Percentiles rank a stretch among this genome's conserved stretches.
Conservation (phyloP, 2,888 invertebrate species). For the Drosophila conformis region DNA sequence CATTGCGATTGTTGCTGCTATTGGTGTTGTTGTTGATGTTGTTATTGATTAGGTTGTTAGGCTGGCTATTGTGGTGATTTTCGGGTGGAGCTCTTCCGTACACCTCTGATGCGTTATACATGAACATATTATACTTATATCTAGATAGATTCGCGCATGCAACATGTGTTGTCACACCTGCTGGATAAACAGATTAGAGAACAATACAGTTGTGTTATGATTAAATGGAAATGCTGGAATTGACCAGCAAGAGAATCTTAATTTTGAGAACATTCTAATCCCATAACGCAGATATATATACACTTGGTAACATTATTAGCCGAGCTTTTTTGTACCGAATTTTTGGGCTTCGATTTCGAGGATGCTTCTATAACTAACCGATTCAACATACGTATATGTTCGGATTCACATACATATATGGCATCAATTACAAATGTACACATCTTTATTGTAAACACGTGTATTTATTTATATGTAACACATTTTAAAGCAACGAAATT, state of each 20-base stretch:
- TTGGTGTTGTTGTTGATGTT: conserved; percentile 27
- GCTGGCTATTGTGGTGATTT: conserved; percentile 51
- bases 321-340: neutral
- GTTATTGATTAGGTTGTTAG: conserved; percentile 43
- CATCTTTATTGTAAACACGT: conserved; percentile 7
- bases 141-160: conserved; percentile 18
- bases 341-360: neutral
- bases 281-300: neutral
- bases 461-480: neutral
- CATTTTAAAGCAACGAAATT: neutral
- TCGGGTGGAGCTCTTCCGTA: conserved; percentile 44
- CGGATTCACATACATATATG: neutral
- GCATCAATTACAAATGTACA: neutral
- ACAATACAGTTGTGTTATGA: conserved; percentile 10
- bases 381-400: neutral
- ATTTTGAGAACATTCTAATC: neutral
- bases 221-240: neutral
- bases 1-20: conserved; percentile 31
- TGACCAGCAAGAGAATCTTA: neutral
- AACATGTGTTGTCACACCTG: conserved; percentile 42
- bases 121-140: conserved; percentile 46
- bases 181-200: conserved; percentile 24
- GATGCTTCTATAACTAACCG: neutral
- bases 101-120: conserved; percentile 45
- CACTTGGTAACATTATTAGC: neutral